Conservation (phyloP, 1,140 invertebrate genomes). For the Helicoverpa zea region DNA sequence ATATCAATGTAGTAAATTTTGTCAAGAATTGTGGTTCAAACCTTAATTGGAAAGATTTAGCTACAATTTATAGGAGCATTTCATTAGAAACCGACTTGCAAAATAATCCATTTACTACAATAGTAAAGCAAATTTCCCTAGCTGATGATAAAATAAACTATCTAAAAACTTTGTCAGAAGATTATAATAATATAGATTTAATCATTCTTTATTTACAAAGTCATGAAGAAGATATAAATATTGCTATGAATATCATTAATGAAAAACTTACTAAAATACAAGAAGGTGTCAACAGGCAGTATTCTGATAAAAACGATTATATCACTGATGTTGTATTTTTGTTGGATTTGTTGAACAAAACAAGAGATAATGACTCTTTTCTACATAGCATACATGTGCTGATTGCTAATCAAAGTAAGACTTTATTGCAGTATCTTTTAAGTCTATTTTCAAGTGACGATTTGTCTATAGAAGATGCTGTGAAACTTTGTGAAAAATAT, state of each 20-base stretch:
- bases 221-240: slow-evolving; percentile 52
- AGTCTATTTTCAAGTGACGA: slow-evolving; percentile 57
- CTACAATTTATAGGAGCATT: not conserved
- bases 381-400: slow-evolving; percentile 49
- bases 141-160: slow-evolving; percentile 57
- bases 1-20: slow-evolving; percentile 70
- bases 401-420: slow-evolving; percentile 55
- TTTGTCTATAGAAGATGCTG: slow-evolving; percentile 56
- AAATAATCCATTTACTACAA: not conserved
- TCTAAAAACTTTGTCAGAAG: slow-evolving; percentile 57
- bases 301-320: slow-evolving; percentile 68
- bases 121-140: slow-evolving; percentile 39
- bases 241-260: slow-evolving; percentile 62
- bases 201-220: slow-evolving; percentile 70
- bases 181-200: slow-evolving; percentile 66
- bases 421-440: slow-evolving; percentile 59
- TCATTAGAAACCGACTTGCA: not conserved
- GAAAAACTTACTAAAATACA: slow-evolving; percentile 62
- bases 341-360: slow-evolving; percentile 58
- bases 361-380: slow-evolving; percentile 41
- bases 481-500: slow-evolving; percentile 48
- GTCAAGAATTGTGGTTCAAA: slow-evolving; percentile 64
- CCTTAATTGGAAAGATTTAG: slow-evolving; percentile 63
- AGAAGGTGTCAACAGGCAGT: slow-evolving; percentile 64
- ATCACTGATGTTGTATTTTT: slow-evolving; percentile 69